Percentiles rank a stretch among this genome's conserved stretches.
phyloP scores from a whole-genome alignment of 1,140 invertebrate species.

The Euura saliciscinereae region DNA sequence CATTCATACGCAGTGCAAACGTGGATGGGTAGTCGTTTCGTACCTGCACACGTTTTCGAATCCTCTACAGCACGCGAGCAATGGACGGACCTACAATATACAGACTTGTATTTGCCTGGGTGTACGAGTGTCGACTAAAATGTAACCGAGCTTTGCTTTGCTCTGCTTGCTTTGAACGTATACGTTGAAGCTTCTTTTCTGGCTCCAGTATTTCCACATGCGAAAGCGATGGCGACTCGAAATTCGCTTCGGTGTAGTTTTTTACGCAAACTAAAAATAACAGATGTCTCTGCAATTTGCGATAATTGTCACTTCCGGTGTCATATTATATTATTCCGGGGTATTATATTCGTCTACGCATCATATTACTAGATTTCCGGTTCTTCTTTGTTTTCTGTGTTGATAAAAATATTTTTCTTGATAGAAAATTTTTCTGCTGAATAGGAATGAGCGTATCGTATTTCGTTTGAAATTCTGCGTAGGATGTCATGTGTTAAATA shows the following conservation, averaged over 20 bases:
- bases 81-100: no score
- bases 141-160: background rate
- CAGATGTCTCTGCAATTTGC: background rate
- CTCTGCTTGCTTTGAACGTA: background rate
- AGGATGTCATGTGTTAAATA: no score
- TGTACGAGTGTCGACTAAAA: background rate
- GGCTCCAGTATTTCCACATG: background rate
- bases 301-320: background rate
- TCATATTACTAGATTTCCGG: no score
- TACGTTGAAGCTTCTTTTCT: background rate
- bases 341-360: no score
- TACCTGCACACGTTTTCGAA: no score
- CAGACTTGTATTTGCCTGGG: background rate
- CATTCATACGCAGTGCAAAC: background rate
- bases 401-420: no score
- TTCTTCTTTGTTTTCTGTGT: no score
- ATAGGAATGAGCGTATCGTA: no score
- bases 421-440: no score
- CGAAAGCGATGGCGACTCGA: background rate
- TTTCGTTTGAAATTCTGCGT: no score
- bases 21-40: background rate
- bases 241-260: background rate
- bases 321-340: no score
- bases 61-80: no score
- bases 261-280: background rate